Base-by-base conservation (phyloP, 2,113 vertebrate species). In the Callorhinus ursinus region DNA sequence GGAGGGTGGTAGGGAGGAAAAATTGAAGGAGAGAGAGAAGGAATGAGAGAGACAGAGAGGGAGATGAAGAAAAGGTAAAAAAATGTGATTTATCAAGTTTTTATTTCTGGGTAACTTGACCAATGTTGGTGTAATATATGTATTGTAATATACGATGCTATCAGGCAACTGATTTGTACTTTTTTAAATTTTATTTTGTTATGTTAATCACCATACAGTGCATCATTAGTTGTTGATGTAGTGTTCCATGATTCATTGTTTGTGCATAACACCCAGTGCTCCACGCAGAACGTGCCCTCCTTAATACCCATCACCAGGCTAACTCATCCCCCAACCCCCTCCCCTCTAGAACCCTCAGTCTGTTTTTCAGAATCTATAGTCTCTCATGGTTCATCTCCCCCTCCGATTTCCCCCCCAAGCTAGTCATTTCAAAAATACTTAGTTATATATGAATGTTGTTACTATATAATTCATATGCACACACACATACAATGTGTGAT, bases 21-120 rank as follows among this genome's bases (percentile, higher is more conserved):
- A 77, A 10, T 39, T 49, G 7, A 83, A 2, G 63, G 49, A 97
- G 33, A 24, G 83, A 90, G 53, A 95, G 42, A 96, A 69, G 92
- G 90, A 97, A 10, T 3, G 19, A n/a, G 42, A 79, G 91, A 92
- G 88, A 28, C 71, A 77, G 72, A 46, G 46, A 80, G 81, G 24
- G 1, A 26, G 46, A 46, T 33, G 2, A 11, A 67, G 12, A 69
- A 33, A 33, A 76, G 24, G 36, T 33, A 9, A 55, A 55, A 18
- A 55, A 63, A 33, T 15, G 2, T 11, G 7, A 46, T 49, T 21
- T 55, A 26, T n/a, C 9, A 88, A 81, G 2, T 69, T 57, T 57
- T 5, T 14, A 77, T 82, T 4, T 42, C 31, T 79, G 26, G 9
- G 10, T 82, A 95, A 77, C 4, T 57, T 90, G 11, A n/a, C 18